These are phyloP conservation scores for Pterocles burchelli DNA, from an alignment of 2,113 vertebrate species.

Conservation along the genomic window DNA sequence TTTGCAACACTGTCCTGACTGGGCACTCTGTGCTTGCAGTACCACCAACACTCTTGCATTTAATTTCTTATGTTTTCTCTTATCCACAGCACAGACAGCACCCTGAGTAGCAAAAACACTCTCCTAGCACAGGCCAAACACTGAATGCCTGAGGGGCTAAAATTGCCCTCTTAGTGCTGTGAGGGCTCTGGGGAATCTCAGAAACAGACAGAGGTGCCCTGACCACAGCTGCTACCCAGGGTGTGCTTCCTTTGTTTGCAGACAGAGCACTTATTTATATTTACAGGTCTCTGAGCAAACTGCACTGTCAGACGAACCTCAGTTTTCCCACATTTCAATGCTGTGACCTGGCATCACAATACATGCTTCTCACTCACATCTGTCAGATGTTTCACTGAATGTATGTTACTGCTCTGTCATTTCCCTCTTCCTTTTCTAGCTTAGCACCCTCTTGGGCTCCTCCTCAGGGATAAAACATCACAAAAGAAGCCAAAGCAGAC, in stretches of 20 bases:
- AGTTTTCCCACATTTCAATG: not conserved
- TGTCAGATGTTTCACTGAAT: not conserved
- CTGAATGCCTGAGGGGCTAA: not conserved
- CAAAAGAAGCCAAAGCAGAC: not conserved
- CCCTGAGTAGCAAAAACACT: not conserved
- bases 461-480: not conserved
- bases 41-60: not conserved
- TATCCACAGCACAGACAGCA: not conserved
- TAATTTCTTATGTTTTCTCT: not conserved
- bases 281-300: slow-evolving; percentile 4
- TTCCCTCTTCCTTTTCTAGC: not conserved
- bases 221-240: not conserved
- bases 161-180: not conserved
- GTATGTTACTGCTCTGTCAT: not conserved
- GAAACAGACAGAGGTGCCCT: not conserved
- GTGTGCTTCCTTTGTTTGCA: slow-evolving; percentile 29
- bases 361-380: not conserved
- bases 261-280: slow-evolving; percentile 4
- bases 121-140: not conserved
- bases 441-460: not conserved
- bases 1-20: not conserved
- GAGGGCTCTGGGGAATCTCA: not conserved
- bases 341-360: not conserved
- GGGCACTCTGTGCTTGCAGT: not conserved
- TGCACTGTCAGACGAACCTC: not conserved